Base-by-base conservation (phyloP, 2,888 invertebrate species). In the Lissocephala sabroskyi region DNA sequence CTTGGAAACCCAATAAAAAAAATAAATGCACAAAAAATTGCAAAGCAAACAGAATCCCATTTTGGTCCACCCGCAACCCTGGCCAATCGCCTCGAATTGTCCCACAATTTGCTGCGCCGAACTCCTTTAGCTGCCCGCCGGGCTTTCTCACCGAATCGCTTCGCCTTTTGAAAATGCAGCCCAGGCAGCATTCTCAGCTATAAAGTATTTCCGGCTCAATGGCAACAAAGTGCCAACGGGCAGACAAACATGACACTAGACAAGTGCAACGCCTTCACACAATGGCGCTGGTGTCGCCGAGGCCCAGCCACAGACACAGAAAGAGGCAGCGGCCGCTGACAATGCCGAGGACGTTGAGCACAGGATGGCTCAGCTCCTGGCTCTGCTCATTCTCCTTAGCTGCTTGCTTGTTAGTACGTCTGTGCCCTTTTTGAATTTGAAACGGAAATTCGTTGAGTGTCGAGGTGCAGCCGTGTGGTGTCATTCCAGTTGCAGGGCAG, bases 181-280 rank as follows among this genome's bases (percentile, higher is more conserved):
- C 16, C 17, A 35, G 6, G 9, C 35, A 35, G 16, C 4, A 35
- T 13, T 35, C 14, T 1, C 16, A 16, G 70, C 54, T 62, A 57
- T 65, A 59, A 62, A 59, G 54, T 70, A 60, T 58, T 62, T 70
- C 78, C 70, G 70, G 59, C 46, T 74, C 59, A 53, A 19, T 53
- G 56, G 66, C 59, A 63, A 49, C 52, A 65, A 61, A 73, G 46
- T 45, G 65, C 51, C 45, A 33, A 26, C 18, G 35, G 47, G 45
- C 43, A 41, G 37, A 48, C 48, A 48, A 35, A 41, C 41, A 32
- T 47, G 30, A 45, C 49, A 16, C 48, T 35, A 45, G 39, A 43
- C 52, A 52, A 48, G 48, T 35, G 35, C 40, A 33, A 41, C 23
- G 23, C 6, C 41, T 23, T 13, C 26, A 23, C 23, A 23, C 23